Evolutionary conservation across 2,797 vertebrate genomes (phyloP), one percentile per base, ranked within the genome.

Genomic region (Luscinia megarhynchos): DNA sequence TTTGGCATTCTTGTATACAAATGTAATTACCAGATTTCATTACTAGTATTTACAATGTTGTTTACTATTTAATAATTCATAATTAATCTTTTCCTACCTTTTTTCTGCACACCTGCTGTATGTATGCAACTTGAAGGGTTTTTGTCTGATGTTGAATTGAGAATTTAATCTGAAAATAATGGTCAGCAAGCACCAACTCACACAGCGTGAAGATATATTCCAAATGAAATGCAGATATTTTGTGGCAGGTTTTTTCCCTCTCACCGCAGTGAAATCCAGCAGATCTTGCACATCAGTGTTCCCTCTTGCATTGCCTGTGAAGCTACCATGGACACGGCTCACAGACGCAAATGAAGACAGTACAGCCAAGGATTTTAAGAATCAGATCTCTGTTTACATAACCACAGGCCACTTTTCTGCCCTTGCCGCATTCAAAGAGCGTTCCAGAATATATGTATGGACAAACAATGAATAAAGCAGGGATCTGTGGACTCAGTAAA

Each of bases 361-460:
- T 3, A 19, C 9, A 58, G 41, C 22, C 51, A 78, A 86, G 62
- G 70, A 67, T 23, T 0, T 0, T 8, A 45, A 73, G 63, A 74
- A 82, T 43, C 43, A 54, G 29, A 50, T 54, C 53, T 79, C 67
- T 85, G 53, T 80, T 93, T 93, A 91, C 46, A 85, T 85, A 87
- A 94, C 19, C 46, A 80, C 57, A 79, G 23, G 14, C 8, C 53
- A 64, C 27, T 54, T 73, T n/a, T 64, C 72, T 90, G 74, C 70
- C 45, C 66, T 63, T 64, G 45, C 34, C 57, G 82, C 38, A 41
- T 19, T 53, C 68, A 38, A 41, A 10, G 24, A 85, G n/a, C 54
- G 48, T 16, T 77, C 21, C 53, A 68, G 89, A 83, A 72, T 5
- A 41, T 2, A 74, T 2, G 4, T 7, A 74, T 38, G 36, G 45